These are phyloP conservation scores for Saiga tatarica DNA, from an alignment of 2,113 vertebrate genomes.

Conservation along the genomic window DNA sequence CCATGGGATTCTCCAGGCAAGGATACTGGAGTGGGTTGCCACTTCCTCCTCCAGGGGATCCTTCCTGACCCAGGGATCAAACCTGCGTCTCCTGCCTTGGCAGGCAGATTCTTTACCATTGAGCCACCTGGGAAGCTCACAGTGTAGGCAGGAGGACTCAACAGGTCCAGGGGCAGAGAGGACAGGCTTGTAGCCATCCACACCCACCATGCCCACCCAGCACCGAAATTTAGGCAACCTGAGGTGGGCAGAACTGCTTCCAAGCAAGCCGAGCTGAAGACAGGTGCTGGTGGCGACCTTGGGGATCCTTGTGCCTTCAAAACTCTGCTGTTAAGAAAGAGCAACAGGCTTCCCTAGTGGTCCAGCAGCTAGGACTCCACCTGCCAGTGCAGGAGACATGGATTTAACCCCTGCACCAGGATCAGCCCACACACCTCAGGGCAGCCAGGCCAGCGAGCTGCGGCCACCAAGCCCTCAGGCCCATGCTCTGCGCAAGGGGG, in stretches of 20 bases:
- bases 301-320: not conserved
- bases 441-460: not conserved
- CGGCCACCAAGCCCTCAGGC: not conserved
- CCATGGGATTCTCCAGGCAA: not conserved
- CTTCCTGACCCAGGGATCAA: not conserved
- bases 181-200: not conserved
- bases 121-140: not conserved
- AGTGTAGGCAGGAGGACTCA: not conserved
- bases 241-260: not conserved
- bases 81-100: not conserved
- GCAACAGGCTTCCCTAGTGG: not conserved
- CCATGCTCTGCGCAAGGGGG: not conserved
- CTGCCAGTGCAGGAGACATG: not conserved
- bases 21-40: not conserved
- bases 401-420: not conserved
- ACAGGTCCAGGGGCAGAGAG: too few species aligned
- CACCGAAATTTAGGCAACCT: not conserved
- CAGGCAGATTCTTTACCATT: not conserved
- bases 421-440: not conserved
- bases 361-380: not conserved
- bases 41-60: not conserved
- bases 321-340: not conserved
- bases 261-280: not conserved
- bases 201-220: not conserved
- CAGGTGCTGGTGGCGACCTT: not conserved